Percentiles rank a stretch among this genome's conserved stretches.
Evolutionary conservation across 2,797 vertebrate species (phyloP).

Genomic region (Tadarida brasiliensis): DNA sequence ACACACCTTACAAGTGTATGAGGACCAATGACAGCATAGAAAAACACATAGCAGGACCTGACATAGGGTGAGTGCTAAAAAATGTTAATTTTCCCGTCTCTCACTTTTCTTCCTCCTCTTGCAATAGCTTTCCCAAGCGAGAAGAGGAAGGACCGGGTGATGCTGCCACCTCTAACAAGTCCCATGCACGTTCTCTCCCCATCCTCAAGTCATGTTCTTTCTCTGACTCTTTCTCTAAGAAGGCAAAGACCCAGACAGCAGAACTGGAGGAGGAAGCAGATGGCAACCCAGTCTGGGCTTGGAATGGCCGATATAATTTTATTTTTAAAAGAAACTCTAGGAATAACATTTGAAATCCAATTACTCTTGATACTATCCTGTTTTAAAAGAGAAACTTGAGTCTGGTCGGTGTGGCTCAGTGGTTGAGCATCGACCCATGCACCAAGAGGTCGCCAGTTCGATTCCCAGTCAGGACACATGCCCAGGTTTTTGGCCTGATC

Average conservation of each 20-base stretch:
- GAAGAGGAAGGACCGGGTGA: not conserved
- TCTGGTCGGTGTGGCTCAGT: too few species aligned
- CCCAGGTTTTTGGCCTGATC: too few species aligned
- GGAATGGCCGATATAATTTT: not conserved
- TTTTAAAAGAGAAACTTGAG: not conserved
- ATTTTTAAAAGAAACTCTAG: conserved; percentile 52
- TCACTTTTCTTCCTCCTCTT: not conserved
- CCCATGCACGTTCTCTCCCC: not conserved
- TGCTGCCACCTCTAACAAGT: not conserved
- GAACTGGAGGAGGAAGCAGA: conserved; percentile 3
- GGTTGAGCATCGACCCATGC: too few species aligned
- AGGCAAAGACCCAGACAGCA: not conserved
- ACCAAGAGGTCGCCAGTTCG: too few species aligned
- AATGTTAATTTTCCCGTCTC: not conserved
- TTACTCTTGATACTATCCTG: conserved; percentile 21
- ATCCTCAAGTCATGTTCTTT: not conserved
- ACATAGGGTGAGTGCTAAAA: not conserved
- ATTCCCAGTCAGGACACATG: too few species aligned
- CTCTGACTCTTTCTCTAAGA: not conserved
- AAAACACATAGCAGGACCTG: not conserved
- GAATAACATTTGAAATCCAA: conserved; percentile 29
- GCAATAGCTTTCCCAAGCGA: not conserved
- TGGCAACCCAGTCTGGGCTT: not conserved
- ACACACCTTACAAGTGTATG: not conserved
- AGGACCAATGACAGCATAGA: not conserved